Conservation (phyloP, 2,797 vertebrate genomes). For the Anas bernieri region DNA sequence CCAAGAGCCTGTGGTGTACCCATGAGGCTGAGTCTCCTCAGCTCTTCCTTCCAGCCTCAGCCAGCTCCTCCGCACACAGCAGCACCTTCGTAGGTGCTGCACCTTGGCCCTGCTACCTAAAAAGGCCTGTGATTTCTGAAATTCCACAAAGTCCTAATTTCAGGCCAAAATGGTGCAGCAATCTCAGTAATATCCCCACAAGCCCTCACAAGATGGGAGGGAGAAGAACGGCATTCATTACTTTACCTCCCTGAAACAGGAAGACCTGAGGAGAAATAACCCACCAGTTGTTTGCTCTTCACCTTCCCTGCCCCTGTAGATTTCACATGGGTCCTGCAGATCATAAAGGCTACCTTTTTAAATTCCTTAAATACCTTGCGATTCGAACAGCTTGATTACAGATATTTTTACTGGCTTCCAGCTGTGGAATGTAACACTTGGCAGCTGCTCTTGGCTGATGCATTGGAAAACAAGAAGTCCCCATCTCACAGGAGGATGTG, state of each 20-base stretch:
- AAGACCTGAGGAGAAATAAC: neutral
- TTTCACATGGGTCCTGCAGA: neutral
- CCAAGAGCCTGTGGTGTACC: neutral
- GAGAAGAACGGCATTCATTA: neutral
- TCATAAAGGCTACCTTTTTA: neutral
- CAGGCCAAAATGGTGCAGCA: neutral
- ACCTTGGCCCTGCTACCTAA: neutral
- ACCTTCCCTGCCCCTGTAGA: neutral
- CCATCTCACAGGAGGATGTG: neutral
- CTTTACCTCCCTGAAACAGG: neutral
- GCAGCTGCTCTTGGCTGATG: conserved; percentile 21
- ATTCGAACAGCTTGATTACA: conserved; percentile 24
- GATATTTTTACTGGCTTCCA: conserved; percentile 40
- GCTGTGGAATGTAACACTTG: conserved; percentile 32
- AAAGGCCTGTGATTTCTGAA: neutral
- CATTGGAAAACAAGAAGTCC: neutral
- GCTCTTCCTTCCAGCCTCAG: neutral
- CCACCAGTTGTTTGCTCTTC: neutral
- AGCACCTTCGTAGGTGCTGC: neutral
- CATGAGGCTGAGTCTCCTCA: neutral
- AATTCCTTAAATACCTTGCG: conserved; percentile 28
- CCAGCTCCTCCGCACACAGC: neutral
- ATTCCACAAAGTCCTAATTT: neutral
- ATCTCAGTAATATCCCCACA: neutral
- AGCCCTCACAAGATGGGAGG: neutral